phyloP scores from a whole-genome alignment of 2,888 invertebrate genomes.

The Drosophila tripunctata region DNA sequence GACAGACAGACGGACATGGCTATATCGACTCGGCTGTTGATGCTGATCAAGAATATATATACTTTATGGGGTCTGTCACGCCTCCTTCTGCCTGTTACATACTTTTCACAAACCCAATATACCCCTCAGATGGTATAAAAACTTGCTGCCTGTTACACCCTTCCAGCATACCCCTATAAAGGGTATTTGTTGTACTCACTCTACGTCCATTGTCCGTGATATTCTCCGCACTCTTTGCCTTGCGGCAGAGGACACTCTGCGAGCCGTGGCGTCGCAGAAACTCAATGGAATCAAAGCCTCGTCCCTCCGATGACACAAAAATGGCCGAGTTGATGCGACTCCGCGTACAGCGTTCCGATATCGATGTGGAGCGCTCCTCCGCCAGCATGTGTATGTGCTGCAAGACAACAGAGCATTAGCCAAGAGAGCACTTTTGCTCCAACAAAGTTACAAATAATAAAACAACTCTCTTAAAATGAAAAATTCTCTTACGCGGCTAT shows the following conservation, averaged over 20 bases:
- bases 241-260: slow-evolving; percentile 91
- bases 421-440: neutral
- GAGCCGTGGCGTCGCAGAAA: slow-evolving; percentile 92
- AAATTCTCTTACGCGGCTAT: slow-evolving; percentile 81
- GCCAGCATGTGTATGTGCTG: slow-evolving; percentile 90
- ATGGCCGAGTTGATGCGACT: slow-evolving; percentile 94
- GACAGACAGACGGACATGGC: too few species aligned
- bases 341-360: slow-evolving; percentile 87
- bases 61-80: too few species aligned
- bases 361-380: slow-evolving; percentile 88
- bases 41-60: too few species aligned
- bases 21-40: too few species aligned
- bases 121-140: neutral
- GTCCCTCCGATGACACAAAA: slow-evolving; percentile 90
- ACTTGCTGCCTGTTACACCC: too few species aligned
- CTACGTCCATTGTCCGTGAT: slow-evolving; percentile 85
- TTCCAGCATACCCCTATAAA: neutral
- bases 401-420: slow-evolving; percentile 57
- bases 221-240: slow-evolving; percentile 91
- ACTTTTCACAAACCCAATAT: too few species aligned
- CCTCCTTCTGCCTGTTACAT: too few species aligned
- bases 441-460: too few species aligned
- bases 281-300: slow-evolving; percentile 91
- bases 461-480: too few species aligned
- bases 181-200: slow-evolving; percentile 60